Base-by-base conservation (phyloP, 2,113 vertebrate species). In the Xiphophorus hellerii region DNA sequence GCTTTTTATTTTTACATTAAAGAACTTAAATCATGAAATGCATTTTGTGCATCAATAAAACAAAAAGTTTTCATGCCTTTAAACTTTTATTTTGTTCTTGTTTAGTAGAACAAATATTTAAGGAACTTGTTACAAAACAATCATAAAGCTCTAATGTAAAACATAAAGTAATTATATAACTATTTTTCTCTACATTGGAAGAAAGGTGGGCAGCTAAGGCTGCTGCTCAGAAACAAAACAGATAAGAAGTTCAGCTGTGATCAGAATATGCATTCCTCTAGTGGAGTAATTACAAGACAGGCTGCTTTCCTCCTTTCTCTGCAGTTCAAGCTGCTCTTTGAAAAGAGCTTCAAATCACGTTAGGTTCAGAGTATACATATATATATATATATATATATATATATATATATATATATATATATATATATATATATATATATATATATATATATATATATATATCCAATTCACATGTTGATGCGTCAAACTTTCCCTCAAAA, bases 251-350 rank as follows among this genome's bases (percentile, higher is more conserved):
- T 84, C 51, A 87, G 85, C 83, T 84, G 39, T 27, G 44, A 77
- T 83, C 82, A 86, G 93, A 92, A 94, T 77, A 70, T 78, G 28
- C 75, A 73, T 69, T 77, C 60, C 66, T 71, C 10, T 39, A 74
- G 61, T 63, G 29, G 79, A 82, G 61, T 78, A 84, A 84, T 77
- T 78, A 87, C 68, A 65, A 70, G 84, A 69, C 63, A 74, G 67
- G 42, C 48, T 51, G 60, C 28, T 70, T 31, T 74, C 69, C 65
- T 69, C 78, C 60, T 35, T 30, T 71, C 31, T 65, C 71, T 73
- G 74, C 78, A 76, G 69, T 66, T 64, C 72, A 71, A 66, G 65
- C 66, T 60, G 30, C 8, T 78, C 27, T 77, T 67, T 71, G 73
- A 82, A 48, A 33, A 48, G 22, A 48, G 74, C 62, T 27, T 74